Percentiles rank a stretch among this genome's conserved stretches.
phyloP scores from a whole-genome alignment of 2,113 vertebrate genomes.

The Ahaetulla prasina region DNA sequence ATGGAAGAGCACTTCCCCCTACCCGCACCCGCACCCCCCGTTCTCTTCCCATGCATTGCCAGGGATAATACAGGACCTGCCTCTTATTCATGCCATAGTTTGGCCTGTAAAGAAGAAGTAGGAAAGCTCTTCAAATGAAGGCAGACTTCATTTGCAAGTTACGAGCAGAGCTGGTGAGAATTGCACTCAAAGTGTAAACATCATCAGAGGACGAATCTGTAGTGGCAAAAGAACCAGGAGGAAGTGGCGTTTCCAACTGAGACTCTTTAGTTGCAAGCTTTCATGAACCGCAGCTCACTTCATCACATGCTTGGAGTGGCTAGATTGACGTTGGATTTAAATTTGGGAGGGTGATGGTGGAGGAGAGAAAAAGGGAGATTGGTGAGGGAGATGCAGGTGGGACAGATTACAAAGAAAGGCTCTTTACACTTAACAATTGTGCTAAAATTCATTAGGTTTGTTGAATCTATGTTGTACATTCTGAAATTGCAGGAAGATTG shows the following conservation, averaged over 20 bases:
- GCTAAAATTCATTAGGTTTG: background rate
- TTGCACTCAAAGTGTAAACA: background rate
- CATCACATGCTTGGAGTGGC: background rate
- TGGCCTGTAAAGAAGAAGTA: background rate
- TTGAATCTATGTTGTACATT: background rate
- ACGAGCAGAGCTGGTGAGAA: background rate
- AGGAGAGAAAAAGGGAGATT: background rate
- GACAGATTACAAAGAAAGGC: background rate
- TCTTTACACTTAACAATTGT: background rate
- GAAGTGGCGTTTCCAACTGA: background rate
- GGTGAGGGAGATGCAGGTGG: background rate
- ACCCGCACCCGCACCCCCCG: accelerated
- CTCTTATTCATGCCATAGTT: background rate
- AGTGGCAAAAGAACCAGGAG: background rate
- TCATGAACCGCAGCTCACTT: background rate
- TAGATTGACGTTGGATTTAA: background rate
- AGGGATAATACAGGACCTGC: too few species aligned
- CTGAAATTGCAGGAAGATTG: background rate
- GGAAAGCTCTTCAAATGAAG: background rate
- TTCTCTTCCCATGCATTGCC: too few species aligned
- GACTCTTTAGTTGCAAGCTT: background rate
- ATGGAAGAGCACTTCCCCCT: background rate
- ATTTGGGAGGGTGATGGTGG: background rate
- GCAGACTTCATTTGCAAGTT: background rate
- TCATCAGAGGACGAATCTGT: background rate